Conservation (phyloP, 1,140 invertebrate species). For the Sinella curviseta region DNA sequence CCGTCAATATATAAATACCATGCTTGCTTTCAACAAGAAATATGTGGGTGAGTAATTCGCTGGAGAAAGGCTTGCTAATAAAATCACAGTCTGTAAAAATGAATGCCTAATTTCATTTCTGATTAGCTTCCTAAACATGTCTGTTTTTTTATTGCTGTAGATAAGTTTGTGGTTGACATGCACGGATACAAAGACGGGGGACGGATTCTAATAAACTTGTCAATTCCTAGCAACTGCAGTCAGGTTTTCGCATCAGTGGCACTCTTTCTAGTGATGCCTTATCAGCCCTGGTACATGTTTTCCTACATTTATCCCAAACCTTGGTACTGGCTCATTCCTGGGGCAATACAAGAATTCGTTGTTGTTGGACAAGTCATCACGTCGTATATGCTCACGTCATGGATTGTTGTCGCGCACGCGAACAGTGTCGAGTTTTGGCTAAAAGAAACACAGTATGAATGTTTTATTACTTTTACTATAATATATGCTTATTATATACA, state of each 20-base stretch:
- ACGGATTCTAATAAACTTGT: conserved; percentile 26
- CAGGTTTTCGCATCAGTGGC: conserved; percentile 26
- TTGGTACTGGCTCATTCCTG: conserved; percentile 30
- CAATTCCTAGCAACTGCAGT: conserved; percentile 27
- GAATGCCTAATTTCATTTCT: too few relatives aligned
- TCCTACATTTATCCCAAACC: conserved; percentile 30
- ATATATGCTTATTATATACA: too few relatives aligned
- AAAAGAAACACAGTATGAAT: neutral
- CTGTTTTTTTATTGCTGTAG: neutral
- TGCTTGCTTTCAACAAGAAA: conserved; percentile 19
- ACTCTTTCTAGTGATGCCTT: conserved; percentile 32
- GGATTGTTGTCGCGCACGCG: conserved; percentile 18
- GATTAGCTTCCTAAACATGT: neutral
- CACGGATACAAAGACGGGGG: conserved; percentile 29
- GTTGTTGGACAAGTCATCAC: conserved; percentile 18
- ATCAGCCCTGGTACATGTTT: conserved; percentile 34
- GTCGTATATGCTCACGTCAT: neutral
- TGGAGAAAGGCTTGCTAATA: too few relatives aligned
- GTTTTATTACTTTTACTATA: neutral
- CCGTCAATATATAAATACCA: conserved; percentile 36
- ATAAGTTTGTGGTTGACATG: conserved; percentile 27
- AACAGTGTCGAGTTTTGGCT: conserved; percentile 16
- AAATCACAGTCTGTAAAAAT: too few relatives aligned
- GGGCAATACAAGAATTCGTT: conserved; percentile 27
- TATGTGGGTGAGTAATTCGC: conserved; percentile 27